Conservation (phyloP, 2,797 vertebrate genomes). For the Ctenosaura bakeri region DNA sequence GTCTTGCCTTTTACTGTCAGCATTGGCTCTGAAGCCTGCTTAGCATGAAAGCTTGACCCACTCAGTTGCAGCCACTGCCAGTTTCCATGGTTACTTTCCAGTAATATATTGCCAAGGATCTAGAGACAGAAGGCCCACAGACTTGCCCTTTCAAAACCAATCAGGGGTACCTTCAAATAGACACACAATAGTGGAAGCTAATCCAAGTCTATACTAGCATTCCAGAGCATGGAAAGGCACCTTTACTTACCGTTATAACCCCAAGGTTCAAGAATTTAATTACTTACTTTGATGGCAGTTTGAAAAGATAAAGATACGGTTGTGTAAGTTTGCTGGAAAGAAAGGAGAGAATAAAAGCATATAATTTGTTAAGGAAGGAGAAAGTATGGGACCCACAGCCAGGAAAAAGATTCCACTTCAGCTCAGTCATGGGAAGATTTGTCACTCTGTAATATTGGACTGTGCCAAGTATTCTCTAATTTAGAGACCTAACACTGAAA, state of each 20-base stretch:
- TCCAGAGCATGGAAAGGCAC: not conserved
- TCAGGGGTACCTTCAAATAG: not conserved
- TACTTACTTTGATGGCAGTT: not conserved
- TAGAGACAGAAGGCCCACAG: constrained; percentile 5
- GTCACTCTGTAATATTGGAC: too few relatives aligned
- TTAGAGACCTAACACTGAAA: too few relatives aligned
- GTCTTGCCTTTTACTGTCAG: constrained; percentile 28
- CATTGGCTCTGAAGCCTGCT: not conserved
- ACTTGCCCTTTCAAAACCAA: not conserved
- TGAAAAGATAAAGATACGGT: too few relatives aligned
- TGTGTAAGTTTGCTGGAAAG: too few relatives aligned
- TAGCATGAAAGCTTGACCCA: constrained; percentile 5
- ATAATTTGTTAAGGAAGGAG: too few relatives aligned
- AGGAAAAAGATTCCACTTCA: too few relatives aligned
- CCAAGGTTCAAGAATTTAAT: not conserved
- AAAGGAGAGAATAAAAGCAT: too few relatives aligned
- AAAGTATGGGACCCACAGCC: too few relatives aligned
- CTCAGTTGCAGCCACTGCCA: not conserved
- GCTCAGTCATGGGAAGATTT: too few relatives aligned
- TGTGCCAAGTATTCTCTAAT: too few relatives aligned
- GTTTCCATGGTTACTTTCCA: not conserved
- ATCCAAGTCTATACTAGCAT: not conserved
- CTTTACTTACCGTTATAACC: not conserved
- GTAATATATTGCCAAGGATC: not conserved
- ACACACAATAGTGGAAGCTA: not conserved